phyloP scores from a whole-genome alignment of 2,797 vertebrate genomes.

The Vipera ursinii region DNA sequence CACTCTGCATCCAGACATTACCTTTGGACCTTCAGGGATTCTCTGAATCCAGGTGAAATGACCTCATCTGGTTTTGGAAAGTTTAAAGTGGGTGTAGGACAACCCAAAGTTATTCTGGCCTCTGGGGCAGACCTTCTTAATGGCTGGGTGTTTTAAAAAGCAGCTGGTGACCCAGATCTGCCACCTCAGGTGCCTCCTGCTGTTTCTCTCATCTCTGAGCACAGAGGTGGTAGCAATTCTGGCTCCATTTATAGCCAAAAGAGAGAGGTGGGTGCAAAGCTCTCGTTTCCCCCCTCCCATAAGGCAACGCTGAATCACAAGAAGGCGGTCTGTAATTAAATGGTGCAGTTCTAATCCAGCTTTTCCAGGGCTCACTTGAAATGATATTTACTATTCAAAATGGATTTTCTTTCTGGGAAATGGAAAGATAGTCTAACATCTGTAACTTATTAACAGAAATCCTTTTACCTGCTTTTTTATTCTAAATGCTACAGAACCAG shows the following conservation, averaged over 20 bases:
- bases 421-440: neutral
- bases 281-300: neutral
- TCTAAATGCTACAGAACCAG: neutral
- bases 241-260: neutral
- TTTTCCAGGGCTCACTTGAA: neutral
- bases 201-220: neutral
- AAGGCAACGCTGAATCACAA: neutral
- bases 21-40: neutral
- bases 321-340: neutral
- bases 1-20: neutral
- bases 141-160: neutral
- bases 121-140: neutral
- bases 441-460: constrained; percentile 2
- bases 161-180: neutral
- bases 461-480: neutral
- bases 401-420: neutral
- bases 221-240: too few relatives aligned
- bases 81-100: neutral
- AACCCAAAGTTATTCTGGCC: neutral
- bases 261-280: neutral
- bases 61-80: neutral
- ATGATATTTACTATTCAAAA: neutral
- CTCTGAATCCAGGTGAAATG: neutral
- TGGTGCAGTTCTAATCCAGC: neutral
- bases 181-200: neutral